Evolutionary conservation across 1,140 invertebrate species (phyloP), one percentile per base, ranked within the genome.

Genomic region (Zaprionus inermis): DNA sequence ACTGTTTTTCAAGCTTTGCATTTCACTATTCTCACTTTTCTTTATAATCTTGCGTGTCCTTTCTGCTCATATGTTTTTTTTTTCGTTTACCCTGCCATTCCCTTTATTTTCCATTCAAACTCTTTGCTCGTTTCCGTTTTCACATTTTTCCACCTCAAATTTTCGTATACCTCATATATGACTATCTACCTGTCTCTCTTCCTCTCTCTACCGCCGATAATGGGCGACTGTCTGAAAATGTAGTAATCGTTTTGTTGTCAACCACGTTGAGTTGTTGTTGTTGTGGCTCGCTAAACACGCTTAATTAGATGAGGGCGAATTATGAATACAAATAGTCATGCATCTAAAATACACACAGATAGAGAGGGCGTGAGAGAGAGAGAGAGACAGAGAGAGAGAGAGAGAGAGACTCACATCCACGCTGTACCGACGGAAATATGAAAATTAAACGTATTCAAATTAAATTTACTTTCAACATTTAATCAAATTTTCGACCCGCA

Each of bases 371-470:
- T 66, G 41, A 63, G 20, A 66, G 28, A 67, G 24, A 4, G 24
- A n/a, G 36, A 38, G 14, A 5, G 12, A 52, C 11, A 55, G 30
- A 59, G 18, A 44, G 24, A 55, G 55, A 56, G 28, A 49, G 30
- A 68, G 44, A 67, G 22, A 58, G 34, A 71, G 10, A 36, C 38
- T 49, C 34, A 52, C 38, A 49, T 46, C 24, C 22, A 58, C 44
- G 32, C 38, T 54, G 20, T 14, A 49, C 46, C 54, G 36, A 54
- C 77, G 84, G 84, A 88, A 89, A 88, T 89, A 78, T 78, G 77
- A 89, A 83, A 88, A 89, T 88, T 89, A 88, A 88, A 88, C 83
- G 83, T 88, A 88, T 88, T 88, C 83, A 88, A 88, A 88, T 88
- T 82, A 69, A 88, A 88, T 89, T 88, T 89, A 78, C 70, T 82